These are phyloP conservation scores for Emberiza fucata DNA, from an alignment of 2,113 vertebrate species.

Conservation along the genomic window DNA sequence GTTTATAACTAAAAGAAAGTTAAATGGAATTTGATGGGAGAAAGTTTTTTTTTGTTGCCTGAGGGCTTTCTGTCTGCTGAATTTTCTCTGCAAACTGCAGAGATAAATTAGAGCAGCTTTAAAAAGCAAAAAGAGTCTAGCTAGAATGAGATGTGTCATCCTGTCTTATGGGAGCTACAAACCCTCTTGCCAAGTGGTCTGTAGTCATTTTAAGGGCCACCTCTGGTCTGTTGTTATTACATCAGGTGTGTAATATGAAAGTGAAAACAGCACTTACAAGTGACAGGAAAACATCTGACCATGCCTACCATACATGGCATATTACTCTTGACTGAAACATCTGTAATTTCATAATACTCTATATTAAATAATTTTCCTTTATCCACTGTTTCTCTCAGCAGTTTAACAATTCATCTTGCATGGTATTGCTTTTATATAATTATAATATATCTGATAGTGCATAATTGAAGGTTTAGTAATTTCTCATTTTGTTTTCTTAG, in stretches of 20 bases:
- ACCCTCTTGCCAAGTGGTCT: background rate
- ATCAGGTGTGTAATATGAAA: background rate
- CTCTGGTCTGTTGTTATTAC: background rate
- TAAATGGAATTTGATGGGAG: background rate
- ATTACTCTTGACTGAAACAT: background rate
- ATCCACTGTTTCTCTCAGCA: background rate
- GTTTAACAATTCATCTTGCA: background rate
- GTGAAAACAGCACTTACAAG: background rate
- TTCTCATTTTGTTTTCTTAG: constrained; percentile 12
- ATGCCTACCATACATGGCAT: background rate
- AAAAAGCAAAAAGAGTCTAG: background rate
- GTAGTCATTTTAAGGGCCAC: background rate
- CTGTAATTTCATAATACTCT: background rate
- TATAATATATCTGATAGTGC: background rate
- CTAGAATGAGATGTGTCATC: background rate
- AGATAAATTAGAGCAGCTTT: background rate
- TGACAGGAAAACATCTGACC: background rate
- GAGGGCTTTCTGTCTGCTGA: background rate
- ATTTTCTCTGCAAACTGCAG: background rate
- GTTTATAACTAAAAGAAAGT: background rate
- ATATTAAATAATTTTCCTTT: background rate
- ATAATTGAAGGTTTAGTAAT: background rate
- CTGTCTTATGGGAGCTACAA: background rate
- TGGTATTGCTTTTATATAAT: background rate
- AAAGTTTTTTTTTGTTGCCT: constrained; percentile 2